These are phyloP conservation scores for Amblyteles armatorius DNA, from an alignment of 2,888 invertebrate species.

Conservation along the genomic window DNA sequence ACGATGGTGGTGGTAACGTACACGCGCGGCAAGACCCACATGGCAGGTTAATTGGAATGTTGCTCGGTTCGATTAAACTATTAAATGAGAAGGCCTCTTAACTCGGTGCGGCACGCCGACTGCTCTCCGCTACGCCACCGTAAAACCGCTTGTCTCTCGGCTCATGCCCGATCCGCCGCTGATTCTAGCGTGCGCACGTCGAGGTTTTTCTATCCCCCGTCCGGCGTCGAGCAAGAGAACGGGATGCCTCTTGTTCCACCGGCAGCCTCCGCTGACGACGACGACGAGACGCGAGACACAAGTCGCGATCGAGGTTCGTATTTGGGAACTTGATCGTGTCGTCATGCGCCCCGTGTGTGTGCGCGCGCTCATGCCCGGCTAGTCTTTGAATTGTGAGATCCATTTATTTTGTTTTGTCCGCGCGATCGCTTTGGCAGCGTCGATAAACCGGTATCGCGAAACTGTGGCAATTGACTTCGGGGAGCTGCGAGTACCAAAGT, in stretches of 20 bases:
- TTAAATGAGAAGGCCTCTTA: slow-evolving; percentile 74
- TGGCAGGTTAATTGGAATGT: slow-evolving; percentile 80
- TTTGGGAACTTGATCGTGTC: slow-evolving; percentile 46
- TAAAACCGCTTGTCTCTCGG: slow-evolving; percentile 44
- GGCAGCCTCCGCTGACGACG: slow-evolving; percentile 27
- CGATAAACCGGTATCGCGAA: neutral
- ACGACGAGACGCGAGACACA: slow-evolving; percentile 34
- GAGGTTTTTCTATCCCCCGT: slow-evolving; percentile 44
- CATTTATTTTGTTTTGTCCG: slow-evolving; percentile 7
- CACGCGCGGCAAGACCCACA: slow-evolving; percentile 58
- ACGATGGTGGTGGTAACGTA: slow-evolving; percentile 44
- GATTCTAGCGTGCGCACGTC: slow-evolving; percentile 47
- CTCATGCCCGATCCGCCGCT: slow-evolving; percentile 20
- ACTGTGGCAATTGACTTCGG: neutral
- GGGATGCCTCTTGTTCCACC: slow-evolving; percentile 54
- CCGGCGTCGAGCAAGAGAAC: slow-evolving; percentile 48
- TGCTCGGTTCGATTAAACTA: slow-evolving; percentile 80
- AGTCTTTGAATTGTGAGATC: slow-evolving; percentile 5
- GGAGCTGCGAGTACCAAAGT: neutral
- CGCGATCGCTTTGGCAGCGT: neutral
- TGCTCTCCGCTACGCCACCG: slow-evolving; percentile 38
- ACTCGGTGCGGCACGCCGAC: slow-evolving; percentile 59
- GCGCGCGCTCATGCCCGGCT: neutral
- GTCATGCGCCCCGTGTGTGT: neutral
- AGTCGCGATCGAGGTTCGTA: slow-evolving; percentile 42